These are phyloP conservation scores for Anthoscopus minutus DNA, from an alignment of 2,113 vertebrate genomes.

Conservation along the genomic window DNA sequence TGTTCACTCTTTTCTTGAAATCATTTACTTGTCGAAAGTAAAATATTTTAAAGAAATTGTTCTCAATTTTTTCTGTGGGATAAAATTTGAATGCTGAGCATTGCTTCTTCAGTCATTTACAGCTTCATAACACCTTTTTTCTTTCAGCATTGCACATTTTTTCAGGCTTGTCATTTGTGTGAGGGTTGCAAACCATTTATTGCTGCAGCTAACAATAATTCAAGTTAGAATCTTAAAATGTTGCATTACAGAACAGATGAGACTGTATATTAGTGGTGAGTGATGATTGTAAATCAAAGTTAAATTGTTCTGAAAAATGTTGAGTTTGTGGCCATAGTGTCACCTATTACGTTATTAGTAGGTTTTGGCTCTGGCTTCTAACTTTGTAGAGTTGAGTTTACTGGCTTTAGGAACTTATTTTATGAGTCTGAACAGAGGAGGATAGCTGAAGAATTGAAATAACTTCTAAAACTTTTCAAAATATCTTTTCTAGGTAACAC, in stretches of 20 bases:
- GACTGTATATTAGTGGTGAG: not conserved
- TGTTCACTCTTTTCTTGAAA: not conserved
- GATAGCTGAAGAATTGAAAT: not conserved
- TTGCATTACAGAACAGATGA: not conserved
- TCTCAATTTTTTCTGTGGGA: not conserved
- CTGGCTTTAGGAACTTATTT: not conserved
- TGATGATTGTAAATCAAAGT: not conserved
- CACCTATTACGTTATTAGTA: not conserved
- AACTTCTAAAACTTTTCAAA: conserved; percentile 16
- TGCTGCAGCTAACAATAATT: not conserved
- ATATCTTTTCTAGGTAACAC: conserved; percentile 79
- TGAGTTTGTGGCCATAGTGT: not conserved
- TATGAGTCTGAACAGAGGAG: not conserved
- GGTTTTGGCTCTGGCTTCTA: not conserved
- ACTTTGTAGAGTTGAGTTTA: not conserved
- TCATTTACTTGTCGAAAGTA: not conserved
- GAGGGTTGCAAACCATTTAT: not conserved
- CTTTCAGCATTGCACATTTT: not conserved
- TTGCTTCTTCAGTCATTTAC: not conserved
- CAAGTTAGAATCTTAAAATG: not conserved
- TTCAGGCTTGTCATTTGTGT: not conserved
- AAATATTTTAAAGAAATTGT: not conserved
- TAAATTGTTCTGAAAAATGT: not conserved
- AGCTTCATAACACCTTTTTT: not conserved
- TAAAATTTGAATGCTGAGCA: not conserved